Conservation (phyloP, 2,113 vertebrate species). For the Crotalus tigris region DNA sequence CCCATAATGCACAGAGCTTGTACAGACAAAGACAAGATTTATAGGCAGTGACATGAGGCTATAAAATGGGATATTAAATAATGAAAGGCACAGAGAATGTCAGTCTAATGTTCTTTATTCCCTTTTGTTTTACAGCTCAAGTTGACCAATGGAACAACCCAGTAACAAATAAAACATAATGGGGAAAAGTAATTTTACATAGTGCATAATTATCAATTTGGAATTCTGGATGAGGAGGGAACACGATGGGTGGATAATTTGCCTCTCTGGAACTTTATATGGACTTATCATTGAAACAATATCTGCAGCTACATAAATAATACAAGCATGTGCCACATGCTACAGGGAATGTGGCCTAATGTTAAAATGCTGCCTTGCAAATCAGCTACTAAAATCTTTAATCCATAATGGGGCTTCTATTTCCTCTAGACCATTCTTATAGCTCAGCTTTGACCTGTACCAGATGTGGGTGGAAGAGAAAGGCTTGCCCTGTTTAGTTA, state of each 20-base stretch:
- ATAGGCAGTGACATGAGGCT: background rate
- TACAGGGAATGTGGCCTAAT: slow-evolving; percentile 7
- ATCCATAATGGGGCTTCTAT: background rate
- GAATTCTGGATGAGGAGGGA: background rate
- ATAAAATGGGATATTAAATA: background rate
- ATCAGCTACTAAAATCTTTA: background rate
- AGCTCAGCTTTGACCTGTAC: background rate
- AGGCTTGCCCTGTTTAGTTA: background rate
- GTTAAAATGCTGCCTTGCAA: slow-evolving; percentile 8
- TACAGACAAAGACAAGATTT: background rate
- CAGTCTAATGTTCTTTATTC: slow-evolving; percentile 9
- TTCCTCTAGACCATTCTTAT: background rate
- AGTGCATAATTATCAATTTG: slow-evolving; percentile 36
- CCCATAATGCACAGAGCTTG: background rate
- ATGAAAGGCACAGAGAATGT: background rate
- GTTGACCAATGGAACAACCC: slow-evolving; percentile 3
- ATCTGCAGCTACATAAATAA: slow-evolving; percentile 21
- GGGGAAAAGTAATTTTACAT: slow-evolving; percentile 11
- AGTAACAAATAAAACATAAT: slow-evolving; percentile 4
- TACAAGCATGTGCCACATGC: slow-evolving; percentile 20
- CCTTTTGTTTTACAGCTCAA: slow-evolving; percentile 1
- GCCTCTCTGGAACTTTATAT: slow-evolving; percentile 17
- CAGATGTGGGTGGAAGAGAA: background rate
- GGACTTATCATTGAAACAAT: slow-evolving; percentile 15
- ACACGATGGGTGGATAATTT: background rate